Base-by-base conservation (phyloP, 2,888 invertebrate genomes). In the Temnothorax unifasciatus region DNA sequence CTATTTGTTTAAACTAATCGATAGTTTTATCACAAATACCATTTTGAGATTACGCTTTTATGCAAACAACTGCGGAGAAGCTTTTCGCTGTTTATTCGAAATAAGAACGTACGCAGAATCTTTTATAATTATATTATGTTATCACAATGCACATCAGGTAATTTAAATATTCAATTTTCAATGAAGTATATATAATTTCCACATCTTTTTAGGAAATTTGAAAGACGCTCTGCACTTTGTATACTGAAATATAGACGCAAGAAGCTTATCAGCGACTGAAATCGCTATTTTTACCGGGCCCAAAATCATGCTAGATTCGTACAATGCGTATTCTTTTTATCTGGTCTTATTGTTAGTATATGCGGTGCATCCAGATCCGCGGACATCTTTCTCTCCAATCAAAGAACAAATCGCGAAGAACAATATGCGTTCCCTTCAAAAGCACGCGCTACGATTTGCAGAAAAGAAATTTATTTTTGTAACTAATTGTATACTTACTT, bases 401-500 rank as follows among this genome's bases (percentile, higher is more conserved):
- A 64, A 71, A 77, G 52, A 44, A 69, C 41, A 74, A 85, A 61
- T 83, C 47, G 66, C 61, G 54, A 63, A 9, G 44, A 59, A 57
- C 73, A 75, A 77, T 29, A 81, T 59, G 81, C 85, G 71, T 85
- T 82, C 52, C 57, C 83, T 69, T 84, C 84, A 77, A 86, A 85
- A 69, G 82, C 84, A 83, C 69, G 84, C 85, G 84, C 88, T 88
- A 89, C 88, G 88, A 91, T 90, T 91, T 83, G 87, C 89, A 90
- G 88, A 89, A 87, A 89, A 90, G 91, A 93, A 91, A 92, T 91
- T 93, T 94, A 94, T 94, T 94, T 94, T 94, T 94, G 83, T 93
- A 94, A 92, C 84, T 89, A 92, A 91, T 91, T 88, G 89, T 93
- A 92, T 89, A 92, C 88, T 92, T 90, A 91, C 90, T 93, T 92